These are phyloP conservation scores for Dipodomys merriami DNA, from an alignment of 2,113 vertebrate genomes.

Conservation along the genomic window DNA sequence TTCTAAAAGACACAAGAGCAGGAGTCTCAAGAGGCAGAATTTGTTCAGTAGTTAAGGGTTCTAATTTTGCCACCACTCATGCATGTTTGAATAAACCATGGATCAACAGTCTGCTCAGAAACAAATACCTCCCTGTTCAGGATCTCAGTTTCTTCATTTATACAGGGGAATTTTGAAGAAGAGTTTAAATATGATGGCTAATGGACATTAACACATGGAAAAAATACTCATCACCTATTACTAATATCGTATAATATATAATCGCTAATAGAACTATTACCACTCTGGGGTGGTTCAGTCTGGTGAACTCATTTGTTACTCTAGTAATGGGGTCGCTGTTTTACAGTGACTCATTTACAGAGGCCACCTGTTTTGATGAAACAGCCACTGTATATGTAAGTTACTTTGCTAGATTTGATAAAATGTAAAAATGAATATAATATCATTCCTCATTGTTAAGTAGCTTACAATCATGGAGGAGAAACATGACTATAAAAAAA, in stretches of 20 bases:
- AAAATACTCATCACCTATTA: neutral
- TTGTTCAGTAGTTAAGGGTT: neutral
- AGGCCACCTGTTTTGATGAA: neutral
- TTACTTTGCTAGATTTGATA: neutral
- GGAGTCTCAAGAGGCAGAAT: neutral
- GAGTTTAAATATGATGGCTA: neutral
- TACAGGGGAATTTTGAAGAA: neutral
- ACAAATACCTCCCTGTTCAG: neutral
- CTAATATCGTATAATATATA: neutral
- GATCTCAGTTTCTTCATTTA: neutral
- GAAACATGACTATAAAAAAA: neutral
- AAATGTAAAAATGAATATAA: conserved; percentile 26
- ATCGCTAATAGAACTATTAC: neutral
- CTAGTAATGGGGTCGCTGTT: neutral
- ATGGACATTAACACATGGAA: neutral
- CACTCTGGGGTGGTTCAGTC: neutral
- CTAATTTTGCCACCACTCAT: neutral
- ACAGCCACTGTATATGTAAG: neutral
- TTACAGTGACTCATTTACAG: neutral
- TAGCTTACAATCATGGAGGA: neutral
- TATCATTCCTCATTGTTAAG: neutral
- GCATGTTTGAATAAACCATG: neutral
- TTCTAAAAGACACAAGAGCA: neutral
- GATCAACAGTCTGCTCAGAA: neutral
- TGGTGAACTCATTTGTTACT: conserved; percentile 5